Evolutionary conservation across 2,797 vertebrate species (phyloP).

Genomic region (Mastacembelus armatus): DNA sequence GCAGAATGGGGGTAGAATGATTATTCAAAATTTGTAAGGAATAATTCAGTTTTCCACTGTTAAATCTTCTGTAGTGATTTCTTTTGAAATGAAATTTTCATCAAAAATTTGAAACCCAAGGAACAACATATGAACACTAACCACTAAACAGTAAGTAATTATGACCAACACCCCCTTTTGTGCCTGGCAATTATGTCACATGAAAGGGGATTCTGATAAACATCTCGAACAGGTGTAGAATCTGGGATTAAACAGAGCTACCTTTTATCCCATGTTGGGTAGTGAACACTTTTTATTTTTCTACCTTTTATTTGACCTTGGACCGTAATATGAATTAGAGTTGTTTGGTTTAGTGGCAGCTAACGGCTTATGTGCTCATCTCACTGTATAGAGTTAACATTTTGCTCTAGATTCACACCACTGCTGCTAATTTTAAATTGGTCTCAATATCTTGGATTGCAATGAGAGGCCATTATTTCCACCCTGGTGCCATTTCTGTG

Average conservation of each 20-base stretch:
- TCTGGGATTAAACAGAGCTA: neutral
- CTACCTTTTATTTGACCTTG: no score
- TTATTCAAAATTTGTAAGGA: neutral
- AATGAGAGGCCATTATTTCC: slow-evolving; percentile 35
- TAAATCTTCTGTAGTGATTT: neutral
- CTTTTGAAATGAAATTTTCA: slow-evolving; percentile 34
- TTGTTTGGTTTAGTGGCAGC: no score
- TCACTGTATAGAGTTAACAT: slow-evolving; percentile 58
- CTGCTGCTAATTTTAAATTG: slow-evolving; percentile 49
- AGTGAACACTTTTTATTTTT: no score
- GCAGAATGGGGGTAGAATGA: neutral
- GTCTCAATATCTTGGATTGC: slow-evolving; percentile 39
- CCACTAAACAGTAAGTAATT: slow-evolving; percentile 33
- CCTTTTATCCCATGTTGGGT: no score
- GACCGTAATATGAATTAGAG: no score
- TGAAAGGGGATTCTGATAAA: slow-evolving; percentile 33
- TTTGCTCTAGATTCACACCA: slow-evolving; percentile 32
- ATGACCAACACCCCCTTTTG: slow-evolving; percentile 51
- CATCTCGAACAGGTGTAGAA: neutral
- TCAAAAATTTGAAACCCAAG: slow-evolving; percentile 50
- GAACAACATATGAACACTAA: slow-evolving; percentile 32
- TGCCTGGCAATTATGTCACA: slow-evolving; percentile 26
- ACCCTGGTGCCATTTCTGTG: neutral
- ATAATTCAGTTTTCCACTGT: neutral
- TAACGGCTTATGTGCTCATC: slow-evolving; percentile 18